Evolutionary conservation across 37 sponge, comb jelly and placozoan genomes (phyloP).

Genomic region (Theonella swinhoei): DNA sequence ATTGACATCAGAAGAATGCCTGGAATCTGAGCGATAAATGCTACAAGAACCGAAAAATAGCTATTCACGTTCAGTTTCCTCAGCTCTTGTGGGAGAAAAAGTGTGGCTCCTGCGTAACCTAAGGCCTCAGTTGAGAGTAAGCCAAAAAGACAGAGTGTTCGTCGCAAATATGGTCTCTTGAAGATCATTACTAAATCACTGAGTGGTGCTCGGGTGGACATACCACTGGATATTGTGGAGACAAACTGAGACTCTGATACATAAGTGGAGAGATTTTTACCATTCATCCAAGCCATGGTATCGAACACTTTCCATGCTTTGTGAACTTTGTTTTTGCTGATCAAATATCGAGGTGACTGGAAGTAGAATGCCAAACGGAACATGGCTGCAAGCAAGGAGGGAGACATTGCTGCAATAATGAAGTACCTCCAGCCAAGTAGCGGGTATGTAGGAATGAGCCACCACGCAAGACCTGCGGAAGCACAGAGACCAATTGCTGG

Average conservation of each 20-base stretch:
- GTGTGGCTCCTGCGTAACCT: slow-evolving; percentile 1
- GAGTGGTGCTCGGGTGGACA: neutral
- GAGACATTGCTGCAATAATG: slow-evolving; percentile 3
- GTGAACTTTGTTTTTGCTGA: neutral
- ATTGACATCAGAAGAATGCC: slow-evolving; percentile 49
- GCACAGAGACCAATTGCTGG: slow-evolving; percentile 34
- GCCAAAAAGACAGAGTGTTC: slow-evolving; percentile 17
- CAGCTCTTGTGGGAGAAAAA: slow-evolving; percentile 29
- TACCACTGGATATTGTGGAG: neutral
- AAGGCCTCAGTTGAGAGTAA: neutral
- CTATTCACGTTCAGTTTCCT: slow-evolving; percentile 1
- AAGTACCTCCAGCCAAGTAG: slow-evolving; percentile 41
- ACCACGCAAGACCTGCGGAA: slow-evolving; percentile 62
- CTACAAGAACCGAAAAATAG: slow-evolving; percentile 45
- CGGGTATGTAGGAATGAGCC: slow-evolving; percentile 56
- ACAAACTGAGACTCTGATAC: neutral
- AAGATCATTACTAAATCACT: slow-evolving; percentile 10
- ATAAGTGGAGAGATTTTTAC: neutral
- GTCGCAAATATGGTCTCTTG: slow-evolving; percentile 16
- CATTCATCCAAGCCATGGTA: slow-evolving; percentile 13
- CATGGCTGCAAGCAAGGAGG: slow-evolving; percentile 11
- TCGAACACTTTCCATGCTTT: neutral
- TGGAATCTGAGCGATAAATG: slow-evolving; percentile 40
- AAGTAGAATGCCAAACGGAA: slow-evolving; percentile 14
- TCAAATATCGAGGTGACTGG: slow-evolving; percentile 31